Base-by-base conservation (phyloP, 1,140 invertebrate species). In the Melipona quadrifasciata region DNA sequence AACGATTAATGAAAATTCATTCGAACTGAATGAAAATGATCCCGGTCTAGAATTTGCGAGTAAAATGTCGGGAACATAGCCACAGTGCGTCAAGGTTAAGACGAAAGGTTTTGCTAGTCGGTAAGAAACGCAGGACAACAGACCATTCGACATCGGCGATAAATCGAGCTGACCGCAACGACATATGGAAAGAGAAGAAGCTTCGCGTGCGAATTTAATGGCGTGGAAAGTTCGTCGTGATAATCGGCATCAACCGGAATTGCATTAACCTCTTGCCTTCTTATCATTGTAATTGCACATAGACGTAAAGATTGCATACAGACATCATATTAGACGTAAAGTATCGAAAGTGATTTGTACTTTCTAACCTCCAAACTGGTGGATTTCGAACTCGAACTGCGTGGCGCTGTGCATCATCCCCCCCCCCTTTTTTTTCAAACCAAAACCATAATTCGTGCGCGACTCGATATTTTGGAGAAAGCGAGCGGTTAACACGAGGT, bases 161-260 rank as follows among this genome's bases (percentile, higher is more conserved):
- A 39, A 57, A 34, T 34, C 47, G 10, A 34, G 14, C 16, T 57
- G 31, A 11, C 57, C 24, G n/a, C 24, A n/a, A 21, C 24, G 2
- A 65, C 80, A 68, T 77, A 77, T 76, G 61, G 73, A 82, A 76
- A 67, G 57, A 39, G 24, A 76, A 47, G 74, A 55, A n/a, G n/a
- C n/a, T 55, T 68, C 19, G 31, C 47, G n/a, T 21, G 67, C 51
- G 0, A 16, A n/a, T 10, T 57, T 14, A 17, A 47, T 8, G 31
- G 47, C n/a, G 10, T 12, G 14, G 16, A 21, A 57, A 0, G 51
- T 34, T 51, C 17, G 10, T 27, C 47, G 31, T 57, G 12, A 68
- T 39, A 77, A 77, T 47, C 14, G 34, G 19, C 19, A 3, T 53
- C 16, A 51, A 34, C 10, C 16, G 21, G 55, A 79, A 34, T 47